Evolutionary conservation across 2,888 invertebrate species (phyloP), one percentile per base, ranked within the genome.

Genomic region (Meta bourneti): DNA sequence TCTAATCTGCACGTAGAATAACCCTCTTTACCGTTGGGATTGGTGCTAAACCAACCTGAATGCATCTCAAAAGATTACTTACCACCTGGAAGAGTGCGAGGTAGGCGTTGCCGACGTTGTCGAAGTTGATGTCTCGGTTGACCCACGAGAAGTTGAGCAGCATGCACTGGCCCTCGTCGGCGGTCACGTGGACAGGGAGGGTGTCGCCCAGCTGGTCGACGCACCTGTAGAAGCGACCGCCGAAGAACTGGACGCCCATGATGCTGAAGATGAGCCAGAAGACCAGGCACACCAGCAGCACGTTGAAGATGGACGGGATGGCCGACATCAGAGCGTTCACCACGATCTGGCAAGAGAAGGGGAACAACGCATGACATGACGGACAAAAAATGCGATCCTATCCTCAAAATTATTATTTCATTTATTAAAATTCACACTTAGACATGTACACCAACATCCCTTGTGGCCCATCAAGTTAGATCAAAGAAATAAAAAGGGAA

Each of bases 241-340:
- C 98, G 95, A 99, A 99, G 94, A 99, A 96, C 95, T 99, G 98
- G 93, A 99, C 99, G 94, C 99, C 99, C 98, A 99, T 99, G 94
- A 99, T 99, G 95, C 99, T 98, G 95, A 99, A 99, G 95, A 99
- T 99, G 94, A 99, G 97, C 99, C 99, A 99, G 96, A 99, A 99
- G 96, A 99, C 99, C 95, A 99, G 97, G 96, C 99, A 99, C 95
- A 99, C 99, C 95, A 99, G 97, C 95, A 99, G 96, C 96, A 99
- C 99, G 96, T 99, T 99, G 97, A 98, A 98, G 96, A 99, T 99
- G 96, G 98, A 98, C 95, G 99, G 99, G 96, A 99, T 99, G 95
- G 99, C 99, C 96, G 99, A 99, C 94, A 99, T 98, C 96, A 99
- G 96, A 94, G 99, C 99, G 96, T 99, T 99, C 94, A 99, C 99